Base-by-base conservation (phyloP, 2,113 vertebrate genomes). In the Catagonus wagneri region DNA sequence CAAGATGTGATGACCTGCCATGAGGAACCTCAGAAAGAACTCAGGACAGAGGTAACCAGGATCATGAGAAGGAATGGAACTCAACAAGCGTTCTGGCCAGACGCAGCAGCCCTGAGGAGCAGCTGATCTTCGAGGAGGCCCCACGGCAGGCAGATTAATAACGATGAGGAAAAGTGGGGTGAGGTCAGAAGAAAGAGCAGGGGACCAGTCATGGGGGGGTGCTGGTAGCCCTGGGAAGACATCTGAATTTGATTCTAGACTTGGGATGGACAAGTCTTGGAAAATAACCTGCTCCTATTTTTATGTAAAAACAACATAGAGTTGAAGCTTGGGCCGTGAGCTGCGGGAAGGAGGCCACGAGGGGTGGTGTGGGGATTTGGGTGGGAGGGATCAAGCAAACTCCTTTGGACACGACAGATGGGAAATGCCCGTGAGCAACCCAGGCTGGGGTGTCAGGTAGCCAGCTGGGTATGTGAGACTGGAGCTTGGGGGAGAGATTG, bases 141-240 rank as follows among this genome's bases (percentile, higher is more conserved):
- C 0, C 0, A 0, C 0, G 2, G 25, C 0, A 2, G 44, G 23
- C 16, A 2, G 19, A 13, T 10, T 17, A 91, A 34, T 4, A 9
- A 36, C 8, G 56, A 2, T 1, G 17, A 58, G 10, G 10, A 23
- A 25, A 16, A 32, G 10, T 6, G 2, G 36, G 25, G 12, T 14
- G 34, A 69, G 32, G 56, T 20, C n/a, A 9, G 32, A 93, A 66
- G 65, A 1, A 0, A 2, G 13, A 36, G 3, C 23, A 14, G 12
- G 14, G 25, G 12, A 16, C 75, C 8, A 3, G 0, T 75, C 12
- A 0, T 0, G 17, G 0, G 2, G 80, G 52, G 23, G 23, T 6
- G 34, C 58, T 66, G 3, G 6, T 4, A 39, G 75, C n/a, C 17
- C 54, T 16, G 56, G 50, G 54, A n/a, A 56, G 36, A 52, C 87